phyloP scores from a whole-genome alignment of 2,888 invertebrate species.

The Chrysomela aeneicollis region DNA sequence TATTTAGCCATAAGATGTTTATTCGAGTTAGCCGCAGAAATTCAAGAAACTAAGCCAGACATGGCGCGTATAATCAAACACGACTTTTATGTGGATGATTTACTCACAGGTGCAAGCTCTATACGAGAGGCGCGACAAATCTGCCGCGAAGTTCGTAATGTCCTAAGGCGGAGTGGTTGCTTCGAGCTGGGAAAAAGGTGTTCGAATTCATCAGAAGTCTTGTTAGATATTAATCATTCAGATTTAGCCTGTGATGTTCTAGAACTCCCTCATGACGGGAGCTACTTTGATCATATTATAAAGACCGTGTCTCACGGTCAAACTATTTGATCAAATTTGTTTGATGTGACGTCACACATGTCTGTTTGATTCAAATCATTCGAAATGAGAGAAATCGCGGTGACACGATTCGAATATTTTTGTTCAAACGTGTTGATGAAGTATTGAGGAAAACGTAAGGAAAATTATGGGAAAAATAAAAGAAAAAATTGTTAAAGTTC shows the following conservation, averaged over 20 bases:
- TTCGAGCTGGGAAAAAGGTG: conserved; percentile 20
- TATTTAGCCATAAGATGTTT: conserved; percentile 24
- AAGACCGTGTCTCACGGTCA: too few species aligned
- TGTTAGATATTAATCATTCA: conserved; percentile 6
- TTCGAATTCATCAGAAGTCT: conserved; percentile 12
- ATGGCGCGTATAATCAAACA: conserved; percentile 14
- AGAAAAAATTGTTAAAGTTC: too few species aligned
- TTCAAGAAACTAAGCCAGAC: conserved; percentile 14
- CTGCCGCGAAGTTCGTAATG: conserved; percentile 7
- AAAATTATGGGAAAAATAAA: too few species aligned
- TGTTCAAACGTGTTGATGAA: too few species aligned
- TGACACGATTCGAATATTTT: too few species aligned
- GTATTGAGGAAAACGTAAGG: too few species aligned
- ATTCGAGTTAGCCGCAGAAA: conserved; percentile 15
- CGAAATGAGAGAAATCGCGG: too few species aligned
- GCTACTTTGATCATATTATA: too few species aligned
- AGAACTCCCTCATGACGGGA: conserved; percentile 8
- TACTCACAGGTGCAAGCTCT: conserved; percentile 22
- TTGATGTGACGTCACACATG: too few species aligned
- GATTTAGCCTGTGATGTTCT: conserved; percentile 5
- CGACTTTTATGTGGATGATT: conserved; percentile 28
- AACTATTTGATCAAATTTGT: too few species aligned
- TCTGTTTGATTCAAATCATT: too few species aligned
- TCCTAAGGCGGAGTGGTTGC: conserved; percentile 11
- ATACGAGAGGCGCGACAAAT: conserved; percentile 27